Evolutionary conservation across 2,797 vertebrate genomes (phyloP).

Genomic region (Lerista edwardsae): DNA sequence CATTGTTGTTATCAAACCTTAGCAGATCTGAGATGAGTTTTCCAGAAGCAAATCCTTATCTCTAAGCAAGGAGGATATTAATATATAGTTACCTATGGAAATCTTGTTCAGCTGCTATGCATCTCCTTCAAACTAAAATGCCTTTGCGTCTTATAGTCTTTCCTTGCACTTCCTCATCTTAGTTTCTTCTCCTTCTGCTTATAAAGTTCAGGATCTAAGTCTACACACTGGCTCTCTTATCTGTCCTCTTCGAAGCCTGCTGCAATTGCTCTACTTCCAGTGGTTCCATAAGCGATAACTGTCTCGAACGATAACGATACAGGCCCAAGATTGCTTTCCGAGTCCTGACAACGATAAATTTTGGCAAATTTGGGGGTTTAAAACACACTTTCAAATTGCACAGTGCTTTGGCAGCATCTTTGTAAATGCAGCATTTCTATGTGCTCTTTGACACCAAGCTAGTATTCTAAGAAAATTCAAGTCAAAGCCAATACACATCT

Average conservation of each 20-base stretch:
- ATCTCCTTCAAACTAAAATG: conserved; percentile 32
- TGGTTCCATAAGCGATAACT: conserved; percentile 18
- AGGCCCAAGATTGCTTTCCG: conserved; percentile 39
- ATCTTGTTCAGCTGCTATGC: background rate
- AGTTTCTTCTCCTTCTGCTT: background rate
- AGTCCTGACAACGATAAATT: conserved; percentile 33
- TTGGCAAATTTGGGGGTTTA: conserved; percentile 23
- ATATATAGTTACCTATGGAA: background rate
- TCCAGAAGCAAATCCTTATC: conserved; percentile 34
- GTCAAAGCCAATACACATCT: conserved; percentile 30
- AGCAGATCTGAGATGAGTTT: conserved; percentile 4
- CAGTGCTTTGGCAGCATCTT: conserved; percentile 27
- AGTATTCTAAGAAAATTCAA: conserved; percentile 36
- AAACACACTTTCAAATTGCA: conserved; percentile 15
- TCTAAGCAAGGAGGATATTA: background rate
- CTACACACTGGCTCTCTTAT: conserved; percentile 43
- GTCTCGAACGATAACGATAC: background rate
- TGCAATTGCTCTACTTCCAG: conserved; percentile 19
- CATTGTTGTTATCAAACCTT: background rate
- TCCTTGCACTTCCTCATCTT: conserved; percentile 39
- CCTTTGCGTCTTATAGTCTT: conserved; percentile 17
- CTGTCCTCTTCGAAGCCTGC: conserved; percentile 47
- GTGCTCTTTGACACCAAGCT: background rate
- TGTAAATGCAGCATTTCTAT: conserved; percentile 12
- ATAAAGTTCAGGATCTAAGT: conserved; percentile 51